Percentiles rank a stretch among this genome's conserved stretches.
Conservation (phyloP, 2,888 invertebrate genomes). For the Caradrina clavipalpis region DNA sequence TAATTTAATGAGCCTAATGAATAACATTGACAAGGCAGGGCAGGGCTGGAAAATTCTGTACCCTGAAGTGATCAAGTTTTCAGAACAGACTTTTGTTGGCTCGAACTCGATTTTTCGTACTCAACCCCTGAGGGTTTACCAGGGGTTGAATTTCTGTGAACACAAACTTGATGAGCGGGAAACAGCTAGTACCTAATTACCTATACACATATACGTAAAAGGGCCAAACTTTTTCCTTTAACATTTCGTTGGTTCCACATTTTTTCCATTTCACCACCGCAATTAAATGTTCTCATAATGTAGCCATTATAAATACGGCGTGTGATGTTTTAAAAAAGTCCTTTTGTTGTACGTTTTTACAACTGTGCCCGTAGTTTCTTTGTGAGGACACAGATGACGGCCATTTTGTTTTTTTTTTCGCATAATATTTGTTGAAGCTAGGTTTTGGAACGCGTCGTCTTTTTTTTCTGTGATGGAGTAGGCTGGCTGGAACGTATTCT, state of each 20-base stretch:
- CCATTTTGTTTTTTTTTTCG: constrained; percentile 20
- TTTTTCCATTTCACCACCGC: constrained; percentile 31
- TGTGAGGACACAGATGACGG: constrained; percentile 29
- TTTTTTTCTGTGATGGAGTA: constrained; percentile 3
- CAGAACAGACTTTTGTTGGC: neutral
- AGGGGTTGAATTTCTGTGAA: neutral
- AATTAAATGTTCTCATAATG: constrained; percentile 45
- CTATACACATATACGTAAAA: neutral
- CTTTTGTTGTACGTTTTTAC: constrained; percentile 48
- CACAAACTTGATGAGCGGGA: neutral
- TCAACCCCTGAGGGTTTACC: neutral
- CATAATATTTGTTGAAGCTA: constrained; percentile 20
- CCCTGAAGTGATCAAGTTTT: neutral
- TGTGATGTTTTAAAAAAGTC: constrained; percentile 25
- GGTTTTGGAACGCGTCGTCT: neutral
- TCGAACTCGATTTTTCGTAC: neutral
- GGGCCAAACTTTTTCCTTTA: neutral
- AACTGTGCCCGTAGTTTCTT: constrained; percentile 28
- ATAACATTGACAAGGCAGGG: neutral
- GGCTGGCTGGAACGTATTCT: neutral
- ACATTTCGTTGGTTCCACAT: neutral
- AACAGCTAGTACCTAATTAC: neutral
- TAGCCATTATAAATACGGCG: constrained; percentile 29
- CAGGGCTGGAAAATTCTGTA: neutral
- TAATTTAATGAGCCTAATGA: no score